Base-by-base conservation (phyloP, 2,888 invertebrate species). In the Phortica okadai region DNA sequence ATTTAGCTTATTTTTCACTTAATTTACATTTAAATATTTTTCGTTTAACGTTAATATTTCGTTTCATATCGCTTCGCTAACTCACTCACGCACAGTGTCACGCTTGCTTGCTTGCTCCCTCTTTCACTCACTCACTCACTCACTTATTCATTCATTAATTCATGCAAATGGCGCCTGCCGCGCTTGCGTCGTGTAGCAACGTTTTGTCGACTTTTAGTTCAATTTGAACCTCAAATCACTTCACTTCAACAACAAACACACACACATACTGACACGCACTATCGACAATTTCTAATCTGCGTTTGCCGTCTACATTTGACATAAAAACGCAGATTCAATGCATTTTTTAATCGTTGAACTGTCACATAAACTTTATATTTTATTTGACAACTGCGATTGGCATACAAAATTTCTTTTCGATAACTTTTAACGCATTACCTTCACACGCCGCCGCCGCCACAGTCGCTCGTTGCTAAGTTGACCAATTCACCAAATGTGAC, bases 1-100 rank as follows among this genome's bases (percentile, higher is more conserved):
- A 81, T 88, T 82, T 78, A 78, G 79, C 77, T 82, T 78, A 67
- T 64, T 62, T 73, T 62, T 42, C 78, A 79, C 78, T 86, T 83
- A 76, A 88, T 89, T 89, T 87, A 79, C 83, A 88, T 89, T 88
- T 85, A 83, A 86, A 88, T 85, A 84, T 82, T 82, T 79, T 84
- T 77, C 78, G 74, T 72, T 78, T 80, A n/a, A 6, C 41, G 41
- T 56, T 66, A 10, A 69, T 74, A 73, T 74, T 77, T 80, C 66
- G 42, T 66, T 8, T 1, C 21, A 62, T 10, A 5, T n/a, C 11
- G 11, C 11, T 6, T 16, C 33, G 33, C 21, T 21, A 14, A 50
- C n/a, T 21, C 45, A 50, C n/a, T 8, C 42, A 50, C 50, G n/a
- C 50, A 50, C 6, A 56, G 21, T 16, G 11, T 44, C 69, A 21